A percentile compares a stretch with the other conserved stretches of the same genome.
phyloP scores from a whole-genome alignment of 2,113 vertebrate genomes.

The Pandion haliaetus region DNA sequence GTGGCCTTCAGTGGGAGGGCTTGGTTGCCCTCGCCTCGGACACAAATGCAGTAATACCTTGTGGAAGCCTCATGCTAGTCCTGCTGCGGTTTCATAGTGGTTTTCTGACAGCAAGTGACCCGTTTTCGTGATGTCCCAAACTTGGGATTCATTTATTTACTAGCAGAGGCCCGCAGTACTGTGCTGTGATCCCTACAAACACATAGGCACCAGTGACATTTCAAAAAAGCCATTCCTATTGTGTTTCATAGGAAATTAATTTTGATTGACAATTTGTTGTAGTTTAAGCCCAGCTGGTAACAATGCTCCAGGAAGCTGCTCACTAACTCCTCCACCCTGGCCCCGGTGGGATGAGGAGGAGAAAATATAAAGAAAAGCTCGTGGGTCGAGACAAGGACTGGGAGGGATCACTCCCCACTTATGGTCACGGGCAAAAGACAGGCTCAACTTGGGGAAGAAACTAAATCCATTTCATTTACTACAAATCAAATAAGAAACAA shows the following conservation, averaged over 20 bases:
- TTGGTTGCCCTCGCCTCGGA: not conserved
- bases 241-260: not conserved
- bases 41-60: not conserved
- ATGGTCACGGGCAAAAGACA: too few relatives aligned
- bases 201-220: not conserved
- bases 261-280: not conserved
- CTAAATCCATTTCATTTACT: too few relatives aligned
- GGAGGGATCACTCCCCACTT: too few relatives aligned
- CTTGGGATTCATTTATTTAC: not conserved
- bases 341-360: too few relatives aligned
- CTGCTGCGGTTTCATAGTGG: not conserved
- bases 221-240: not conserved
- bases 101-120: not conserved
- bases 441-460: too few relatives aligned
- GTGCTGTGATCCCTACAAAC: not conserved
- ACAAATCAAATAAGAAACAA: too few relatives aligned
- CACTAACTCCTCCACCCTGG: too few relatives aligned
- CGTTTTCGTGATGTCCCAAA: not conserved
- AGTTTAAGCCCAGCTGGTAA: too few relatives aligned
- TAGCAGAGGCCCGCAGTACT: not conserved
- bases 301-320: too few relatives aligned
- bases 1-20: not conserved
- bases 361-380: too few relatives aligned
- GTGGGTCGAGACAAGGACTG: too few relatives aligned
- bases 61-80: not conserved